Evolutionary conservation across 2,888 invertebrate genomes (phyloP).

Genomic region (Vannuccia rotundouncinata): DNA sequence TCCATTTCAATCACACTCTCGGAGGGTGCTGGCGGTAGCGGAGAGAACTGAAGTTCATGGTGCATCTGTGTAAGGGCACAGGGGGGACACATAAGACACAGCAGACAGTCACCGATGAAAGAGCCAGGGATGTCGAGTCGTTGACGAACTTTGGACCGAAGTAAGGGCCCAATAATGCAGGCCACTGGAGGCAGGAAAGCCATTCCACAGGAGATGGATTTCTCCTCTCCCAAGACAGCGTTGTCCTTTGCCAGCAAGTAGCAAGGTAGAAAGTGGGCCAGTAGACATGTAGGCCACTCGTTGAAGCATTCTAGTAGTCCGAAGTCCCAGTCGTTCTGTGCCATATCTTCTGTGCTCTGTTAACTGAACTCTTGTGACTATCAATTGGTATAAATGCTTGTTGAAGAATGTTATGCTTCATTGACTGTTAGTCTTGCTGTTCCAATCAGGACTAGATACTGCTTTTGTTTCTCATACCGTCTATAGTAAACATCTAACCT

Average conservation of each 20-base stretch:
- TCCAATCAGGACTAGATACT: no score
- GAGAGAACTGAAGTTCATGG: not conserved
- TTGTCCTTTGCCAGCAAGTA: not conserved
- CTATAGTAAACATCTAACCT: no score
- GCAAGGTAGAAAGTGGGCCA: conserved; percentile 24
- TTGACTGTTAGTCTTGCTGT: no score
- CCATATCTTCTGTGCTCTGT: not conserved
- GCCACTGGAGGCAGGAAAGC: not conserved
- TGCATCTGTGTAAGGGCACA: conserved; percentile 15
- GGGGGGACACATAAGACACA: conserved; percentile 13
- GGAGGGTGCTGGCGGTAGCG: not conserved
- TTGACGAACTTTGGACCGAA: conserved; percentile 12
- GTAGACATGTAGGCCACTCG: not conserved
- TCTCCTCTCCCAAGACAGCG: not conserved
- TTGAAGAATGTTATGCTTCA: no score
- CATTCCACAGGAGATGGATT: conserved; percentile 21
- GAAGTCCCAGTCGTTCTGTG: not conserved
- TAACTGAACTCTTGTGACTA: not conserved
- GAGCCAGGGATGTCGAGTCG: conserved; percentile 8
- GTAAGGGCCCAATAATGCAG: conserved; percentile 25
- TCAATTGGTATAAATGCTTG: no score
- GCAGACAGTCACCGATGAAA: conserved; percentile 5
- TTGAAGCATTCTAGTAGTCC: not conserved
- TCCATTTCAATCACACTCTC: no score
- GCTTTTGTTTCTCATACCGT: no score